Base-by-base conservation (phyloP, 2,797 vertebrate species). In the Melanotaenia parkinsoni region DNA sequence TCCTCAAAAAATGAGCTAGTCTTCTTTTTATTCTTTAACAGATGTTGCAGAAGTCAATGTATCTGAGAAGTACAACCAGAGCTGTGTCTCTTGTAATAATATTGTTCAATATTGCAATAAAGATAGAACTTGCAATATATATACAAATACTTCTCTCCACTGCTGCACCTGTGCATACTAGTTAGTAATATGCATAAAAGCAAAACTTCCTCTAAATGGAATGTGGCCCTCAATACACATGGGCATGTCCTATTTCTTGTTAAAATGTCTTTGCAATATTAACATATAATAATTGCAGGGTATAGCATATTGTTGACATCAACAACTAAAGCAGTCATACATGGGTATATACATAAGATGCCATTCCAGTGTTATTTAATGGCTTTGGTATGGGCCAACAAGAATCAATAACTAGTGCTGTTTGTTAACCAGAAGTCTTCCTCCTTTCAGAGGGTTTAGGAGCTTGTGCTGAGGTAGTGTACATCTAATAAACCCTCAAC, bases 401-500 rank as follows among this genome's bases (percentile, higher is more conserved):
- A 40, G 63, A 57, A 50, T 58, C 63, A 59, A 62, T 71, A 70
- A 70, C 67, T 18, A 56, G 30, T 43, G 26, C 58, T 62, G 58
- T 45, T 51, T 68, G 53, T 40, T 62, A 82, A 75, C 56, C 22
- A 75, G 63, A 70, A 18, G 33, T 71, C 71, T 67, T 58, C 18
- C 26, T 67, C 58, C 43, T 64, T 67, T 53, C 18, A 9, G 65
- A 66, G 45, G 35, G 60, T 62, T 70, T 40, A 54, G 35, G 54
- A 62, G 58, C 53, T 63, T 12, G 65, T 53, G 28, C 45, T 24
- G 65, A 68, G 63, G 32, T 72, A 22, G 14, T 18, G 14, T 18
- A 16, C 72, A 50, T 77, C 56, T 63, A 53, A 75, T 45, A 58
- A 72, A 74, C 53, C 68, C 66, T 77, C 18, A 64, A 7, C 58